phyloP scores from a whole-genome alignment of 2,888 invertebrate species.

The Hetaerina titia region DNA sequence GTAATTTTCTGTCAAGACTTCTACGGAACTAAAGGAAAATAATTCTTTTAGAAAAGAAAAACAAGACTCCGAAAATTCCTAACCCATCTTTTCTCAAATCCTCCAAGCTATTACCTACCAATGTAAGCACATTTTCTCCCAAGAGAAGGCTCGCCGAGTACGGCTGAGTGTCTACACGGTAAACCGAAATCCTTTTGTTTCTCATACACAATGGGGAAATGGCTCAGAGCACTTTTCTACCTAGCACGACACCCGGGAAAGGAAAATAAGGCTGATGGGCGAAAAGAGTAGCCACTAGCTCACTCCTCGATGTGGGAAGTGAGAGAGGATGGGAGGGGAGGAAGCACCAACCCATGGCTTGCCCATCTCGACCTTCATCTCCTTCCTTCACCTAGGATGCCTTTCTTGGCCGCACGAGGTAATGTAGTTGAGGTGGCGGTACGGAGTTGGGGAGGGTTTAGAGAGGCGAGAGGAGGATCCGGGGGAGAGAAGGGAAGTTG shows the following conservation, averaged over 20 bases:
- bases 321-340: not conserved
- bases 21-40: not conserved
- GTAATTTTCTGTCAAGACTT: not conserved
- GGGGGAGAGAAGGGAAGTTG: not conserved
- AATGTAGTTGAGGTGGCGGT: not conserved
- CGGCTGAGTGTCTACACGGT: not conserved
- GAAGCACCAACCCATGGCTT: constrained; percentile 21
- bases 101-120: not conserved
- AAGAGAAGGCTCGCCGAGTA: not conserved
- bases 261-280: not conserved
- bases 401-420: constrained; percentile 8
- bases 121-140: not conserved
- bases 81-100: not conserved
- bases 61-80: not conserved
- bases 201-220: constrained; percentile 60
- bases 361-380: not conserved
- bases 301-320: not conserved
- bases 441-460: not conserved
- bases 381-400: constrained; percentile 14
- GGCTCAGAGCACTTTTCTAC: constrained; percentile 37
- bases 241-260: constrained; percentile 41
- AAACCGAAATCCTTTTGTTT: constrained; percentile 57
- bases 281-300: not conserved
- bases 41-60: not conserved
- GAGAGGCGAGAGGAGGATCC: not conserved